Conservation (phyloP, 2,888 invertebrate species). For the Helleia helle region DNA sequence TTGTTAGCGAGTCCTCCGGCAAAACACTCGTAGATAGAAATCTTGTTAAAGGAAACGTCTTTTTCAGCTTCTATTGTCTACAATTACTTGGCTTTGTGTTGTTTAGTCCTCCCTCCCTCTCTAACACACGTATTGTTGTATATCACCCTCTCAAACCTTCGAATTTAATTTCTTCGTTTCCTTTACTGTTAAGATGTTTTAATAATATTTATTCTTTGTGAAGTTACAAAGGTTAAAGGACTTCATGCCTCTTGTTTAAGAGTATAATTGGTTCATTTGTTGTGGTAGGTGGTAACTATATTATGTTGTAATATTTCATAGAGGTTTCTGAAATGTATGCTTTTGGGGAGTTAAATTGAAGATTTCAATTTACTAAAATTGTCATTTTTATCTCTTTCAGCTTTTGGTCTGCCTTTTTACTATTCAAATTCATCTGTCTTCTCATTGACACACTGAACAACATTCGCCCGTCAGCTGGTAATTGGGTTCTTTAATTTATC, state of each 20-base stretch:
- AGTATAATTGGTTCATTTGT: neutral
- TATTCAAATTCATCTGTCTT: no score
- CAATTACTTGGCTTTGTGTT: slow-evolving; percentile 61
- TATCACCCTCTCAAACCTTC: slow-evolving; percentile 31
- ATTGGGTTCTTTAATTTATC: no score
- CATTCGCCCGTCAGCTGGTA: no score
- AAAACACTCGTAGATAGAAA: slow-evolving; percentile 64
- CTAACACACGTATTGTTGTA: slow-evolving; percentile 20
- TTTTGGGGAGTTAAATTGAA: no score
- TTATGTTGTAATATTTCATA: no score
- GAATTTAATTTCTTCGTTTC: slow-evolving; percentile 25
- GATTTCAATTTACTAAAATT: no score
- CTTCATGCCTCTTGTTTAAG: neutral
- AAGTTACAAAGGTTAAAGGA: neutral
- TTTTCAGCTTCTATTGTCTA: slow-evolving; percentile 71
- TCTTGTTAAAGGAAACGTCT: slow-evolving; percentile 71
- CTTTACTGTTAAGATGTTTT: slow-evolving; percentile 11
- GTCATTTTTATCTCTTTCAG: no score
- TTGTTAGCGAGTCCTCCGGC: slow-evolving; percentile 45
- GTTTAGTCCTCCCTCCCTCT: slow-evolving; percentile 33
- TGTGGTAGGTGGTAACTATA: no score
- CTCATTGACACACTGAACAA: no score
- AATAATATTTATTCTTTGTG: slow-evolving; percentile 4
- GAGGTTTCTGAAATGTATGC: no score
- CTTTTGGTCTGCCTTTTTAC: no score